Evolutionary conservation across 1,140 invertebrate species (phyloP), one percentile per base, ranked within the genome.

Genomic region (Drosophila busckii): DNA sequence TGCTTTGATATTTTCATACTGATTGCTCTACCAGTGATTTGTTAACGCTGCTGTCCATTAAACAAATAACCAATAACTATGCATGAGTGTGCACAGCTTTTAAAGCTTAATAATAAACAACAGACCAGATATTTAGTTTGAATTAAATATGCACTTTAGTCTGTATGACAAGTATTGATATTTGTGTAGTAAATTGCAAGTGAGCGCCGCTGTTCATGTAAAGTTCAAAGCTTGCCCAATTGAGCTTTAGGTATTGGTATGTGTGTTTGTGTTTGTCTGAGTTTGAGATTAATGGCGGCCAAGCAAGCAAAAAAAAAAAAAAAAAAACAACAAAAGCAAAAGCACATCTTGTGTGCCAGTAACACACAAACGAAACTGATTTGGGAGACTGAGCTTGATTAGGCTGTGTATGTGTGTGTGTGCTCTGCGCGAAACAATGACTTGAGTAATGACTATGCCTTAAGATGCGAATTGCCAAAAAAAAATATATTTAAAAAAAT

Each of bases 21-120:
- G 73, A 68, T 71, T 53, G 48, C 44, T 44, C 26, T 32, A 75
- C 70, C 63, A 48, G 58, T 58, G 58, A 73, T 68, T 71, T 49
- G 37, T 35, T 41, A 9, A 35, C 41, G 26, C 34, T 42, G 25
- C 48, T 22, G 42, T 17, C 32, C 4, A 10, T 32, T 3, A 10
- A 17, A 5, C 8, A 10, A 44, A 38, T 48, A 49, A 23, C 22
- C 19, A 26, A 16, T 15, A 17, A 28, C 31, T 29, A 38, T 29
- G 13, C 9, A 20, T 17, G 1, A 28, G n/a, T 31, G 16, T n/a
- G 16, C 31, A 37, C 13, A 22, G 31, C 26, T 17, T 37, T 48
- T 37, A 40, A 40, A 28, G 22, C 4, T 37, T 37, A 32, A 26
- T 5, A 6, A 26, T 6, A 3, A 25, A 25, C 6, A 52, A 13